Evolutionary conservation across 1,140 invertebrate genomes (phyloP).

Genomic region (Drosophila micromelanica): DNA sequence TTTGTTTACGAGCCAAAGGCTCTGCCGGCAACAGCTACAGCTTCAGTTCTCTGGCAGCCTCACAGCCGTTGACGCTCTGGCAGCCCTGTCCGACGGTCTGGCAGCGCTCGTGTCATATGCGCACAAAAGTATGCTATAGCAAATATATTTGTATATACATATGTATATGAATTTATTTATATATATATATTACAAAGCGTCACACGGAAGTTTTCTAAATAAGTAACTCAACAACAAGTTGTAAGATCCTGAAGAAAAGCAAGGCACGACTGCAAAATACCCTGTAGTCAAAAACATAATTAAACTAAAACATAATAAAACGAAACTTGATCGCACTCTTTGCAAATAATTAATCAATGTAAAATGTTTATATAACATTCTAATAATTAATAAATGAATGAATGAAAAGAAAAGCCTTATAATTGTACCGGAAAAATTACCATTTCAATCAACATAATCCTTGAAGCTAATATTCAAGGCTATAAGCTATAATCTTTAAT

Average conservation of each 20-base stretch:
- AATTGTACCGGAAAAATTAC: too few species aligned
- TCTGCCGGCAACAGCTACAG: background rate
- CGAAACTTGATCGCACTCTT: too few species aligned
- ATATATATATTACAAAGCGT: conserved; percentile 36
- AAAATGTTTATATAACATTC: too few species aligned
- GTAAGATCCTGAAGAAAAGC: too few species aligned
- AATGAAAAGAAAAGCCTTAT: too few species aligned
- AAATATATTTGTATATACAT: background rate
- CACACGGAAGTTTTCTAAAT: conserved; percentile 63
- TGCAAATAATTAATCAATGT: too few species aligned
- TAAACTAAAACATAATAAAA: too few species aligned
- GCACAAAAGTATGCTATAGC: conserved; percentile 59
- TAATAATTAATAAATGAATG: too few species aligned
- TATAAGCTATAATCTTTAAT: too few species aligned
- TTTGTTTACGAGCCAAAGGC: conserved; percentile 77
- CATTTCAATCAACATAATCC: too few species aligned
- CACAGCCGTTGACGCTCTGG: background rate
- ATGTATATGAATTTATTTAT: background rate
- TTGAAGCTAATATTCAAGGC: too few species aligned
- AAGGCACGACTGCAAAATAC: background rate
- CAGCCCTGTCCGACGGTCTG: conserved; percentile 2
- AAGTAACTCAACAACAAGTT: conserved; percentile 60
- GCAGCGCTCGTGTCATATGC: conserved; percentile 7
- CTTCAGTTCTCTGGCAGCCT: background rate
- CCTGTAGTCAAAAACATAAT: background rate